phyloP scores from a whole-genome alignment of 2,888 invertebrate species.

The Oxycera nigricornis region DNA sequence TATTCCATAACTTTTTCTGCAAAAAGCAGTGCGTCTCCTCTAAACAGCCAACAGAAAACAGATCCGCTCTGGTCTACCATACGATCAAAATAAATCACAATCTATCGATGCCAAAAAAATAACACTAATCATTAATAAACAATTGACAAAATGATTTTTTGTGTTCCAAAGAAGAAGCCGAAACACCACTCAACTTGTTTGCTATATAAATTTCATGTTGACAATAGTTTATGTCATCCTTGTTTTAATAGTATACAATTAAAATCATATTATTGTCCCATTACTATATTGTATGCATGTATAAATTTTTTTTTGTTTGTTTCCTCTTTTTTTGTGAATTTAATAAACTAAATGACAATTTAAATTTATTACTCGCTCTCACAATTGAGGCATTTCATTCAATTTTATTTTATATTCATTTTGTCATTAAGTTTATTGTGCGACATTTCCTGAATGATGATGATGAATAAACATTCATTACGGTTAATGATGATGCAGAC shows the following conservation, averaged over 20 bases:
- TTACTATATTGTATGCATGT: neutral
- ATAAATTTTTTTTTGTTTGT: neutral
- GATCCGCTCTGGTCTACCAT: too few species aligned
- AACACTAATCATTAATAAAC: too few species aligned
- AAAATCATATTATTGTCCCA: slow-evolving; percentile 18
- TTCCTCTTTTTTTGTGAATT: neutral
- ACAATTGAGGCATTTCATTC: neutral
- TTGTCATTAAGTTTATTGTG: neutral
- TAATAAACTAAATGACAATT: slow-evolving; percentile 8
- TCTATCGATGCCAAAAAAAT: too few species aligned
- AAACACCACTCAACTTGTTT: too few species aligned
- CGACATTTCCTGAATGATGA: neutral
- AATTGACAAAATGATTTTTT: too few species aligned
- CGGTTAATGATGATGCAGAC: neutral
- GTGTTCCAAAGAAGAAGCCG: too few species aligned
- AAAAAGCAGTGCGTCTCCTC: too few species aligned
- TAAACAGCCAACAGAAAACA: too few species aligned
- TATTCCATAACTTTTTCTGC: too few species aligned
- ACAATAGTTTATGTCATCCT: slow-evolving; percentile 8
- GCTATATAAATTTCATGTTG: too few species aligned
- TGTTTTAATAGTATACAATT: slow-evolving; percentile 15
- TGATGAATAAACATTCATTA: neutral
- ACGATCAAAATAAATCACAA: too few species aligned
- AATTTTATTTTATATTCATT: neutral
- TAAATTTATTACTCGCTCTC: slow-evolving; percentile 10